A percentile compares a stretch with the other conserved stretches of the same genome.
Conservation (phyloP, 1,140 invertebrate species). For the Homalodisca vitripennis region DNA sequence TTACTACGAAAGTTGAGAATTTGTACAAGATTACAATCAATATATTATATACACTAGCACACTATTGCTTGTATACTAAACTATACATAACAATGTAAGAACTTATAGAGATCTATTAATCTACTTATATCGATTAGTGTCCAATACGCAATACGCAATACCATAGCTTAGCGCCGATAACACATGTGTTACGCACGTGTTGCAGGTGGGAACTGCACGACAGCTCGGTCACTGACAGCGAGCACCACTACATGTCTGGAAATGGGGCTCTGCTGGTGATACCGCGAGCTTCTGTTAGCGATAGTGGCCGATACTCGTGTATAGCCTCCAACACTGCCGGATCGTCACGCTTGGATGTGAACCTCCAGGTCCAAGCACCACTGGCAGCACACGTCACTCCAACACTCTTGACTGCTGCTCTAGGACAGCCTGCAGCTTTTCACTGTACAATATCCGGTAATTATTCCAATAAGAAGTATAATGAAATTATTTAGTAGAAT, state of each 20-base stretch:
- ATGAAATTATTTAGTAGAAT: no score
- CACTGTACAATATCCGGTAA: conserved; percentile 26
- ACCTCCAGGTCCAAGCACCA: conserved; percentile 9
- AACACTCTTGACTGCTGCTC: conserved; percentile 13
- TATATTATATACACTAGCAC: no score
- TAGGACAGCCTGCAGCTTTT: conserved; percentile 24
- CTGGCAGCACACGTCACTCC: conserved; percentile 23
- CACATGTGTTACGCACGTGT: no score
- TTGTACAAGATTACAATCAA: no score
- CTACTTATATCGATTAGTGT: no score
- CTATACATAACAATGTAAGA: no score
- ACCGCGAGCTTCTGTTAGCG: not conserved
- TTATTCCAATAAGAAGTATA: no score
- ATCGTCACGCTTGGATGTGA: conserved; percentile 5
- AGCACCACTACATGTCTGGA: conserved; percentile 14
- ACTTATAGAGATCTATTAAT: no score
- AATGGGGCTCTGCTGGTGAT: conserved; percentile 6
- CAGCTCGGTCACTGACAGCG: not conserved
- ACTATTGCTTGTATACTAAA: no score
- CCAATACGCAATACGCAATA: no score
- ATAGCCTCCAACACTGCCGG: conserved; percentile 18
- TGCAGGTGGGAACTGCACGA: conserved; percentile 9
- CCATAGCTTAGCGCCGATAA: no score
- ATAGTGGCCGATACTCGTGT: conserved; percentile 23
- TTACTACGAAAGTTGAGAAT: no score